Evolutionary conservation across 2,888 invertebrate genomes (phyloP).

Genomic region (Villa cingulata): DNA sequence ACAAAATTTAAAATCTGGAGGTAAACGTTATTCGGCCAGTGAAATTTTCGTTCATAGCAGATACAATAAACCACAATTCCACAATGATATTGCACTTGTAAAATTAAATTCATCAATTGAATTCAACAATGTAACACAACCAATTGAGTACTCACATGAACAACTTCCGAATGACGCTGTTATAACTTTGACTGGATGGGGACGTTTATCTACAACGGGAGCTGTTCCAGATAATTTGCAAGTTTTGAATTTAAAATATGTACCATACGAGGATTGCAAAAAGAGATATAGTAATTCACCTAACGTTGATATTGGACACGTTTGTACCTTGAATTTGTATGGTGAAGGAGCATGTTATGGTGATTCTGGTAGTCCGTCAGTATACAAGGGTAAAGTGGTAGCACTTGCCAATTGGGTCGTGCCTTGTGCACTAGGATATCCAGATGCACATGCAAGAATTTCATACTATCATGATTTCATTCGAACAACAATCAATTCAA

Average conservation of each 20-base stretch:
- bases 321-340: constrained; percentile 43
- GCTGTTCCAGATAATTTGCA: constrained; percentile 43
- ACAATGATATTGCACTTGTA: constrained; percentile 56
- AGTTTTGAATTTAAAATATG: constrained; percentile 42
- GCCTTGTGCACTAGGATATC: constrained; percentile 28
- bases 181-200: constrained; percentile 49
- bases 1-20: constrained; percentile 23
- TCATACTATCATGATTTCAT: constrained; percentile 30
- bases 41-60: constrained; percentile 20
- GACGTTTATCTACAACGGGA: constrained; percentile 38
- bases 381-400: constrained; percentile 23
- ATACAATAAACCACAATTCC: constrained; percentile 22
- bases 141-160: constrained; percentile 42
- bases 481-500: constrained; percentile 15
- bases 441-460: constrained; percentile 29
- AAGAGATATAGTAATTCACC: constrained; percentile 38
- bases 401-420: constrained; percentile 32
- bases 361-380: constrained; percentile 29
- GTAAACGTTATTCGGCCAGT: constrained; percentile 22
- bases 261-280: constrained; percentile 42
- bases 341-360: constrained; percentile 40
- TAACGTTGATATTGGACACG: constrained; percentile 42
- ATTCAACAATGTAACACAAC: constrained; percentile 41
- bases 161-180: constrained; percentile 39
- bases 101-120: constrained; percentile 40